Evolutionary conservation across 1,140 invertebrate species (phyloP).

Genomic region (Adoxophyes honmai): DNA sequence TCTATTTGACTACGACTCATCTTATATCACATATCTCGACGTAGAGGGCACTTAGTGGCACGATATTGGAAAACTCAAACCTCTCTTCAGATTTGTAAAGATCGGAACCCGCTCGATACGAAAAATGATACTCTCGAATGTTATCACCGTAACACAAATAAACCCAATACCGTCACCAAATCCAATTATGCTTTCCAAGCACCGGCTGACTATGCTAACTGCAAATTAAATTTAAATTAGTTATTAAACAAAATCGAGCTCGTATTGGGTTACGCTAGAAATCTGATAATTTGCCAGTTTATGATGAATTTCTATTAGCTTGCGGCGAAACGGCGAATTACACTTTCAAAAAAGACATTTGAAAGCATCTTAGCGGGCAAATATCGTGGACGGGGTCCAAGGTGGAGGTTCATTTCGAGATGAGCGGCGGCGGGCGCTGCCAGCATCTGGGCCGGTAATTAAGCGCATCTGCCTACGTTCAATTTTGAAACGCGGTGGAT

Average conservation of each 20-base stretch:
- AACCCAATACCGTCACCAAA: neutral
- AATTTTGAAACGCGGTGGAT: conserved; percentile 71
- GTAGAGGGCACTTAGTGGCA: conserved; percentile 44
- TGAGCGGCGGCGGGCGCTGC: conserved; percentile 35
- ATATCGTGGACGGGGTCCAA: conserved; percentile 35
- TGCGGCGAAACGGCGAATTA: conserved; percentile 27
- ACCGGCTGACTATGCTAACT: neutral
- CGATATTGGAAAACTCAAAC: conserved; percentile 50
- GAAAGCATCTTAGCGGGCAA: conserved; percentile 38
- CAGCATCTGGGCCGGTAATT: conserved; percentile 68
- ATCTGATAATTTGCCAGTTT: too few species aligned
- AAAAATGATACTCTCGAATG: conserved; percentile 3
- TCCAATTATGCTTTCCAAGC: neutral
- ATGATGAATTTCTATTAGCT: conserved; percentile 14
- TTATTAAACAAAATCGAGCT: neutral
- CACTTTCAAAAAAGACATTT: conserved; percentile 38
- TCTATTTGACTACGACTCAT: conserved; percentile 55
- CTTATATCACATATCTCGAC: conserved; percentile 37
- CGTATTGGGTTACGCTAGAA: too few species aligned
- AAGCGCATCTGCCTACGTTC: conserved; percentile 74
- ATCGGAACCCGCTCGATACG: conserved; percentile 3
- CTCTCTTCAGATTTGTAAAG: conserved; percentile 15
- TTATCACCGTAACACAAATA: conserved; percentile 14
- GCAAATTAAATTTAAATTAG: neutral
- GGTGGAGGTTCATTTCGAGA: conserved; percentile 44